Evolutionary conservation across 2,888 invertebrate genomes (phyloP), one percentile per base, ranked within the genome.

Genomic region (Dynastes hyllus): DNA sequence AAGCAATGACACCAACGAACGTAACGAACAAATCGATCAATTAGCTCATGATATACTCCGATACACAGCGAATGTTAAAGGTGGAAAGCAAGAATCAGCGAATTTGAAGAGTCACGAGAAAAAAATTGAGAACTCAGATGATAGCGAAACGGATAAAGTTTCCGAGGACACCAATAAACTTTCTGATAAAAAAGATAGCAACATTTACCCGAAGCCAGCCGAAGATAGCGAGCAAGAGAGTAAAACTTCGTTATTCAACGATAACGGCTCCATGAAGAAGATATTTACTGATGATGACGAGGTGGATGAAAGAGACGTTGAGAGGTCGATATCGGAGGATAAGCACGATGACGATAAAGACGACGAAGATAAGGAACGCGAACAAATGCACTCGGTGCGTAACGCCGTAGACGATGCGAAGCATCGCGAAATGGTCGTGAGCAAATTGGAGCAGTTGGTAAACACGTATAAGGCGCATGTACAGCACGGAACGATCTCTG

Each of bases 361-460:
- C 50, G 29, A 63, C 51, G 45, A 78, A 27, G 55, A 77, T 40
- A 55, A 63, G 76, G n/a, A 76, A 16, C 58, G 27, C 11, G 40
- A 58, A 40, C 37, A 61, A 45, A 63, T 45, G 16, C 32, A 61
- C 1, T 13, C 40, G 6, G 16, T 73, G 4, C 58, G 61, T 11
- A 73, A 45, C 16, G 73, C 73, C 22, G 73, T 73, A 0, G 78
- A 61, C 9, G 51, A 67, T 11, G 65, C 78, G 2, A 70, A 69
- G 11, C 67, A 78, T 37, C 70, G 65, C 4, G 71, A 78, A 6
- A 45, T 67, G 78, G 61, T 77, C 13, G 37, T 77, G 6, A 77
- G 45, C 40, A 77, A 77, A 53, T 22, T 77, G 11, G 67, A 77
- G 11, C 55, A 16, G 3, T 22, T 77, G 55, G 77, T 77, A n/a